Evolutionary conservation across 1,140 invertebrate species (phyloP).

Genomic region (Philaenus spumarius): DNA sequence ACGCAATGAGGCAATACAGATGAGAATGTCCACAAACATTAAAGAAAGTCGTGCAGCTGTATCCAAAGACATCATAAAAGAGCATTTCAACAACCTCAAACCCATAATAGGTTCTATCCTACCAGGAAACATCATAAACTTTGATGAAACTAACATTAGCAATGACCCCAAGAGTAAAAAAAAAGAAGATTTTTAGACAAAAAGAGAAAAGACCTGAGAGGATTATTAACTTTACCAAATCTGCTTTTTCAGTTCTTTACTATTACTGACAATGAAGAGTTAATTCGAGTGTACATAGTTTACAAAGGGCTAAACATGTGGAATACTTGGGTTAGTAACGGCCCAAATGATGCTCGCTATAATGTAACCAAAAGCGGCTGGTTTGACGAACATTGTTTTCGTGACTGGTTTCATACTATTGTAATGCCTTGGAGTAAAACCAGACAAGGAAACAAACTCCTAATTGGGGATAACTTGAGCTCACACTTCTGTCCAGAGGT

Average conservation of each 20-base stretch:
- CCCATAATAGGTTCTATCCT: conserved; percentile 30
- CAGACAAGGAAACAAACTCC: conserved; percentile 15
- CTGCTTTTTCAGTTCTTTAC: conserved; percentile 18
- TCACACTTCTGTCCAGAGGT: conserved; percentile 35
- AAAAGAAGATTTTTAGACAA: conserved; percentile 17
- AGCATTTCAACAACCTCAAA: conserved; percentile 32
- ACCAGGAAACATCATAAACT: conserved; percentile 36
- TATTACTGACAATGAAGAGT: conserved; percentile 18
- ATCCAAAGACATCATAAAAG: conserved; percentile 15
- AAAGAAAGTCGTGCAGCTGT: conserved; percentile 8
- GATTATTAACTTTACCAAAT: conserved; percentile 17
- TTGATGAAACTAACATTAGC: conserved; percentile 39
- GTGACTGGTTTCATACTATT: conserved; percentile 36
- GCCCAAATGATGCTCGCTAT: conserved; percentile 33
- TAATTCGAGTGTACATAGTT: conserved; percentile 34
- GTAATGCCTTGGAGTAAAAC: conserved; percentile 27
- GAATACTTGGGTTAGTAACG: conserved; percentile 34
- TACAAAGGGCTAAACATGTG: conserved; percentile 38
- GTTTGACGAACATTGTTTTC: conserved; percentile 35
- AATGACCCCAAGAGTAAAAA: conserved; percentile 35
- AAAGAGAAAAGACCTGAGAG: conserved; percentile 19
- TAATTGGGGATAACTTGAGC: conserved; percentile 40
- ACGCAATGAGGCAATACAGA: not conserved
- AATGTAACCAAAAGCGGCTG: conserved; percentile 36
- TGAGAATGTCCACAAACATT: not conserved